Conservation (phyloP, 2,888 invertebrate genomes). For the Oligia fasciuncula region DNA sequence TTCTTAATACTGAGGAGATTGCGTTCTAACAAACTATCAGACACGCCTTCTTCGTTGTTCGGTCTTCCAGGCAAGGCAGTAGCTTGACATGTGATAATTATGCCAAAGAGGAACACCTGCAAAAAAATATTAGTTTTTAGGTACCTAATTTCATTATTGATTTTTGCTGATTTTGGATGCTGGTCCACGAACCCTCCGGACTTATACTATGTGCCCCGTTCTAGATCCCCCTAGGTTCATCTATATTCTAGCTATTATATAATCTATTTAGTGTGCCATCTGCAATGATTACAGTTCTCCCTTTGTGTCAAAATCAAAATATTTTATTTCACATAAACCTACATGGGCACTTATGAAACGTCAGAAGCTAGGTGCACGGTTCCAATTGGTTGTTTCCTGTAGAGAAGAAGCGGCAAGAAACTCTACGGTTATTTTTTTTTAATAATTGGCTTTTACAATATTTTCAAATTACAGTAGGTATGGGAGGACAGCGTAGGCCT, state of each 20-base stretch:
- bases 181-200: neutral
- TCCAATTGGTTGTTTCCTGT: too few relatives aligned
- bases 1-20: neutral
- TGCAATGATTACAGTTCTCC: neutral
- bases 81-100: conserved; percentile 36
- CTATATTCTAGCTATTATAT: neutral
- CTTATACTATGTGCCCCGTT: too few relatives aligned
- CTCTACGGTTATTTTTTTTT: too few relatives aligned
- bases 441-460: too few relatives aligned
- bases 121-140: neutral
- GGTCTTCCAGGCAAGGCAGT: conserved; percentile 1
- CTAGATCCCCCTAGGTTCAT: neutral
- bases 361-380: too few relatives aligned
- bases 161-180: neutral
- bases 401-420: too few relatives aligned
- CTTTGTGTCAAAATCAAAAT: neutral
- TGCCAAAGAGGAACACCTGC: conserved; percentile 48
- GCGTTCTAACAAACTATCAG: neutral
- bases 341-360: too few relatives aligned
- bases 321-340: too few relatives aligned
- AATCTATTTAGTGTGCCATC: neutral
- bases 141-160: neutral
- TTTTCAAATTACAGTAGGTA: too few relatives aligned
- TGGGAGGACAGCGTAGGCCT: too few relatives aligned
- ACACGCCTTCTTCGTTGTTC: neutral